Evolutionary conservation across 2,113 vertebrate genomes (phyloP), one percentile per base, ranked within the genome.

Genomic region (Mus spicilegus): DNA sequence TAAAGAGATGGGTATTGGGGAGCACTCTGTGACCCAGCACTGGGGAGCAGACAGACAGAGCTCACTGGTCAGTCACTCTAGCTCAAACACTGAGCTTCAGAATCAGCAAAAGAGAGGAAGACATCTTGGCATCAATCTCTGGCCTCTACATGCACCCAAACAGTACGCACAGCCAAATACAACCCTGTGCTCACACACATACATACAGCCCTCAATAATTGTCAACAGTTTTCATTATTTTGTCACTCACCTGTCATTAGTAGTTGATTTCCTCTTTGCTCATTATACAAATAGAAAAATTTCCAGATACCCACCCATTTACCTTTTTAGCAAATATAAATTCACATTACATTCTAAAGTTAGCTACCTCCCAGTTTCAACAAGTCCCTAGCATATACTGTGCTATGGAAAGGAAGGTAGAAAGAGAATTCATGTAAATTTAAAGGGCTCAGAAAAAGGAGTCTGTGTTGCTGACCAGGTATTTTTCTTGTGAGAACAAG

Each of bases 401-500:
- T 33, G 69, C 85, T 70, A 4, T 85, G 91, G 42, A 69, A 95
- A 77, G 80, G 39, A 96, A 96, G 72, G 72, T 30, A 5, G 17
- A 39, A 70, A 85, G 3, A 85, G 22, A 91, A 56, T 72, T 33
- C 24, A 70, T 56, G 49, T 26, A 4, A 73, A 90, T 36, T 63
- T 22, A 91, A 92, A 72, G n/a, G 14, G 65, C 42, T 51, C 73
- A 49, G 24, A 54, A 91, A 93, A 33, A 77, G 65, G 13, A 42
- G 61, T 20, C 87, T 69, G 11, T 61, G 56, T 49, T 86, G 87
- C 36, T 67, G 46, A 87, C 67, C 78, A 96, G 61, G 11, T 84
- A 61, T 51, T 61, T 96, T 39, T 81, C 81, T 33, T 94, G 33
- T 70, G 80, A 89, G 17, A 90, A 90, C 26, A 84, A 91, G 65